Evolutionary conservation across 2,113 vertebrate species (phyloP).

Genomic region (Clarias batrachus): DNA sequence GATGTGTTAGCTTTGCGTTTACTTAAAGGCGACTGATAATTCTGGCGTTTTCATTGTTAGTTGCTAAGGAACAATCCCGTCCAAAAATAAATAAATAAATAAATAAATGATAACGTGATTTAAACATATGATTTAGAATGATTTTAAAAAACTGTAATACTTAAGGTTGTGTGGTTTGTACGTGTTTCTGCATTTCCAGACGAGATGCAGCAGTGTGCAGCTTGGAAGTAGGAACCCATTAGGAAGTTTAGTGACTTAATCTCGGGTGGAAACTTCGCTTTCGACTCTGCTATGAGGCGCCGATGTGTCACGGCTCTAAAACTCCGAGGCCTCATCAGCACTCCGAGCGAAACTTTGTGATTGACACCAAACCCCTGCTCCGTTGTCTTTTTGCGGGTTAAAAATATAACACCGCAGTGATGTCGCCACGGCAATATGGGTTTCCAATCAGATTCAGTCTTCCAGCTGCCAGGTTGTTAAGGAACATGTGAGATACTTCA

Average conservation of each 20-base stretch:
- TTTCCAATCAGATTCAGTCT: constrained; percentile 52
- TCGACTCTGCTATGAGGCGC: constrained; percentile 33
- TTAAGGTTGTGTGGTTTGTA: too few relatives aligned
- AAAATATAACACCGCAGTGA: constrained; percentile 56
- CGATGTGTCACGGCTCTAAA: constrained; percentile 41
- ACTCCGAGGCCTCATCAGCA: constrained; percentile 47
- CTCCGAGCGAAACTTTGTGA: constrained; percentile 46
- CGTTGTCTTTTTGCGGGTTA: constrained; percentile 48
- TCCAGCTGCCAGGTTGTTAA: constrained; percentile 57
- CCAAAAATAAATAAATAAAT: too few relatives aligned
- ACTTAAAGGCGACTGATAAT: neutral
- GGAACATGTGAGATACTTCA: constrained; percentile 46
- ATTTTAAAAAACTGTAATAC: neutral
- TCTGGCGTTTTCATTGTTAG: neutral
- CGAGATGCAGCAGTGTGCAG: constrained; percentile 9
- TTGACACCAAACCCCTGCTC: constrained; percentile 48
- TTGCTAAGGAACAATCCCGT: neutral
- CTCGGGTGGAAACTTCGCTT: constrained; percentile 37
- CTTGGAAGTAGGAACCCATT: neutral
- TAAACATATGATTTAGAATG: neutral
- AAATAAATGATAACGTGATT: neutral
- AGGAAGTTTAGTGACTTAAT: constrained; percentile 32
- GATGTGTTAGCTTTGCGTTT: neutral
- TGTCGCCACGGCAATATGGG: constrained; percentile 51
- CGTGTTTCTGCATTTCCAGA: neutral